Conservation (phyloP, 2,113 vertebrate genomes). For the Lynx canadensis region DNA sequence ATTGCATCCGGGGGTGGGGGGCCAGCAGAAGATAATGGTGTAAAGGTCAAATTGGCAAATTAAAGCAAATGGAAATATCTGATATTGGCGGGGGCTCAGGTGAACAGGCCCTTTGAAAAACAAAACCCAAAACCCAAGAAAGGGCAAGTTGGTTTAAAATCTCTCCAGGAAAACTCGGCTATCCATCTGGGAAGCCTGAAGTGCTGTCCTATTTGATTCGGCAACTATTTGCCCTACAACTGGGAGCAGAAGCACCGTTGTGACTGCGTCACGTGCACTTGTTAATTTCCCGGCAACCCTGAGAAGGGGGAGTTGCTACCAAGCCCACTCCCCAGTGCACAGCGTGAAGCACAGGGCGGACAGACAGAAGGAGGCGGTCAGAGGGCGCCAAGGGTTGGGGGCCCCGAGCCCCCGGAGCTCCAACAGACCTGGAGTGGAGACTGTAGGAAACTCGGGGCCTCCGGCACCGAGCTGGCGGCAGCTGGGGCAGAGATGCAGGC, state of each 20-base stretch:
- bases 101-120: neutral
- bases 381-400: accelerated
- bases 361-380: neutral
- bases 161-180: neutral
- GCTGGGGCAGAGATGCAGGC: neutral
- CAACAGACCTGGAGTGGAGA: neutral
- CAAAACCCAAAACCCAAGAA: neutral
- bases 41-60: too few relatives aligned
- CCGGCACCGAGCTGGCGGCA: accelerated
- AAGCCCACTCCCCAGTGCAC: neutral
- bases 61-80: neutral
- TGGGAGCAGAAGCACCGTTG: accelerated
- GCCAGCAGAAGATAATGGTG: neutral
- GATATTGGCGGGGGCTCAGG: neutral
- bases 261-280: too few relatives aligned
- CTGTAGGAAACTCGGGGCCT: neutral
- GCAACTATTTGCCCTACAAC: neutral
- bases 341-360: neutral
- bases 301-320: accelerated
- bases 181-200: neutral
- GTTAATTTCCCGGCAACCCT: neutral
- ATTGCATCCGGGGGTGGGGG: too few relatives aligned
- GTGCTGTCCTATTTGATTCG: neutral
- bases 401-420: neutral
- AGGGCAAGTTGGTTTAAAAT: neutral